Evolutionary conservation across 2,797 vertebrate genomes (phyloP), one percentile per base, ranked within the genome.

Genomic region (Sebastiscus albofasciatus): DNA sequence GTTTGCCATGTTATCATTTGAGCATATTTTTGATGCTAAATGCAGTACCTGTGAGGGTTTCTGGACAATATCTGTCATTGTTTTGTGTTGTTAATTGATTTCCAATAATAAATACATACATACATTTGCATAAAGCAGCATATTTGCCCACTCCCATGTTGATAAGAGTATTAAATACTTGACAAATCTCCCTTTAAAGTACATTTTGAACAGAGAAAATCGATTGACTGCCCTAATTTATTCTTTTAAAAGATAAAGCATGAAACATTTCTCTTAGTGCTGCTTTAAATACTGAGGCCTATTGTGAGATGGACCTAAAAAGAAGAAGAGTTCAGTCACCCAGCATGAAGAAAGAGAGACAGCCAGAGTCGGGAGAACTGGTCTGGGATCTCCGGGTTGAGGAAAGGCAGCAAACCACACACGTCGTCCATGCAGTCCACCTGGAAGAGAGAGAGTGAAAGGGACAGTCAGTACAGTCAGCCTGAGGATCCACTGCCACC

Each of bases 351-450:
- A 93, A 99, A 99, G 65, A 99, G 97, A 0, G 99, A 99, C 74
- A 99, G 96, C 98, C 98, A 99, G 73, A 99, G 96, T 71, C 98
- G 94, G 92, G 99, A 99, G 90, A 99, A 98, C 96, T 99, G 99
- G 91, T 99, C 98, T 7, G 99, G 99, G 88, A 98, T 93, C 84
- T 99, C 98, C 0, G 97, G 98, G 89, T 99, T 99, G 79, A 99
- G 96, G 86, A 99, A 99, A 82, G 98, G 97, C 83, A 99, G 95
- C 71, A 99, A 96, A 75, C 99, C 99, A 24, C 99, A 99, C 66
- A 99, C 97, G 0, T 99, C 98, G 52, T 98, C 97, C 99, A 99
- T 98, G 89, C 99, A 99, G 78, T 98, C 97, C 81, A 99, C 98
- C 98, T 99, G 90, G 8, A 36, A 60, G 72, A 83, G 34, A 77